Percentiles rank a stretch among this genome's conserved stretches.
Conservation (phyloP, 30 jellyfish, hydroid and myxozoan species). For the Aurelia aurita region DNA sequence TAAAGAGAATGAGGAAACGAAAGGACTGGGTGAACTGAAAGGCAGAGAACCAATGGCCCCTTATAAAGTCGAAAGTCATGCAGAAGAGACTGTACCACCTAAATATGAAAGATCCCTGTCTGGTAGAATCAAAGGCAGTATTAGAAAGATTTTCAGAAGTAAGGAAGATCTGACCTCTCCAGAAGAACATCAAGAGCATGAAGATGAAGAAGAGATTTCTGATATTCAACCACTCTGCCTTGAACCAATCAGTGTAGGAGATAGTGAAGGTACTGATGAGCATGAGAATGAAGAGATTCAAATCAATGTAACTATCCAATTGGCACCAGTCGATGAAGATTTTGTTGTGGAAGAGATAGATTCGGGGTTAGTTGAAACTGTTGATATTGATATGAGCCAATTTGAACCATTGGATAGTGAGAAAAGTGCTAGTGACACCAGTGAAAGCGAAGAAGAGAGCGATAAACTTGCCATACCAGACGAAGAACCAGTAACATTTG, state of each 20-base stretch:
- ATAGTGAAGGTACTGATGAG: not conserved
- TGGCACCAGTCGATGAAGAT: not conserved
- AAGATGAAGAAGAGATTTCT: slow-evolving; percentile 4
- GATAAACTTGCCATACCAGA: not conserved
- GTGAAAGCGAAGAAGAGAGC: not conserved
- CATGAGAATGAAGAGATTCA: not conserved
- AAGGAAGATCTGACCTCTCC: not conserved
- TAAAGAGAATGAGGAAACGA: not conserved
- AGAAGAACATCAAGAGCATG: slow-evolving; percentile 3
- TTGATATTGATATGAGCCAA: not conserved
- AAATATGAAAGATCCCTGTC: not conserved
- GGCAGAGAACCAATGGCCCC: not conserved
- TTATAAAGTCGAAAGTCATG: not conserved
- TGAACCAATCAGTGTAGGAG: not conserved
- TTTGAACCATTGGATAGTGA: not conserved
- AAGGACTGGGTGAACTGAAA: not conserved
- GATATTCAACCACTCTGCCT: not conserved
- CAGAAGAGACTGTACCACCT: slow-evolving; percentile 6
- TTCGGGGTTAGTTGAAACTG: not conserved
- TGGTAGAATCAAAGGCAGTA: not conserved
- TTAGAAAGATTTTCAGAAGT: not conserved
- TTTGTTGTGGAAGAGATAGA: slow-evolving; percentile 1
- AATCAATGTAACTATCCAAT: too few species aligned
- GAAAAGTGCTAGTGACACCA: not conserved
- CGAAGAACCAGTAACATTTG: not conserved